Base-by-base conservation (phyloP, 1,140 invertebrate genomes). In the Pseudomyrmex concolor region DNA sequence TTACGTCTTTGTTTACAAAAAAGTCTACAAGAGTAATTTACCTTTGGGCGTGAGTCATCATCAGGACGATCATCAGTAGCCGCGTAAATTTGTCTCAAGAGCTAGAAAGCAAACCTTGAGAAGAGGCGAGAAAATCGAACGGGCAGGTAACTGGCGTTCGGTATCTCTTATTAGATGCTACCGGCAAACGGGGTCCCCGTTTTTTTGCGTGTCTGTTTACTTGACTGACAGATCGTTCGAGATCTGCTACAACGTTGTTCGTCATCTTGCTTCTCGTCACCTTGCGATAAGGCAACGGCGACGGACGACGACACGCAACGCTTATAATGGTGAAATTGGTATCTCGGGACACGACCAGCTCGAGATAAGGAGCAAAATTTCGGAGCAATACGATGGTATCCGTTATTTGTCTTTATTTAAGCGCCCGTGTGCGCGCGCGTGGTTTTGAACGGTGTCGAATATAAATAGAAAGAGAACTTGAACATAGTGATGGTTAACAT, bases 121-220 rank as follows among this genome's bases (percentile, higher is more conserved):
- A 66, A 1, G n/a, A 13, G 48, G 13, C 22, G 45, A 54, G 73
- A 12, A 34, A 48, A 13, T 50, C 22, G 5, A 4, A 51, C 54
- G 19, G 25, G 3, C 34, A n/a, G 34, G 17, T 50, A 50, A 45
- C 34, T 22, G 54, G 63, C 50, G 54, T 68, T 82, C 12, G 55
- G 63, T 57, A 25, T 71, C 77, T 55, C 54, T 86, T 64, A 57
- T 68, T 78, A 86, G 83, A 54, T 84, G 83, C 74, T 81, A 81
- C 76, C 45, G 68, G 43, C 34, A 12, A 70, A 54, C 22, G 25
- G 2, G 48, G 50, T 50, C 15, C 17, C 55, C 13, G 48, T 17
- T n/a, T 70, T 45, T 77, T 51, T 45, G 55, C 76, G 51, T 66
- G 48, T 17, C 57, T 60, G 62, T 12, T 2, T 25, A 13, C 10